Conservation (phyloP, 2,888 invertebrate species). For the Patella pellucida region DNA sequence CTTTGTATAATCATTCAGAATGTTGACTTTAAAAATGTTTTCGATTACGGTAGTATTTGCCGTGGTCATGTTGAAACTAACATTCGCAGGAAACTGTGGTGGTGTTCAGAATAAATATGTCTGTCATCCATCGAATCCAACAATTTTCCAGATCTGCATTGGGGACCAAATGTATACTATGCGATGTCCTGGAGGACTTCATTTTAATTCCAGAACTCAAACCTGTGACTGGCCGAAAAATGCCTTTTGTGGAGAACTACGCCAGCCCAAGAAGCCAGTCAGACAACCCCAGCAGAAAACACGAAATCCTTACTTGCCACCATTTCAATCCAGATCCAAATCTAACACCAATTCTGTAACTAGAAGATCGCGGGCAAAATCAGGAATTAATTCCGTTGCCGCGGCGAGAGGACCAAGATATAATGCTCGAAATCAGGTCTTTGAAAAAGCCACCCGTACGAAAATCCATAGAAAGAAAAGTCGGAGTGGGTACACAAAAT, state of each 20-base stretch:
- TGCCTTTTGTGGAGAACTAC: not conserved
- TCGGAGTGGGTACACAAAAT: not conserved
- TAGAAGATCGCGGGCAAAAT: not conserved
- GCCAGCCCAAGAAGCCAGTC: not conserved
- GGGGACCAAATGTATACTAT: not conserved
- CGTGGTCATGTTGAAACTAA: not conserved
- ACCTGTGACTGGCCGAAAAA: slow-evolving; percentile 10
- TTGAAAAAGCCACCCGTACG: not conserved
- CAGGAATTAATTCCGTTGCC: not conserved
- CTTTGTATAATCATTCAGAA: too few species aligned
- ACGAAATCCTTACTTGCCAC: not conserved
- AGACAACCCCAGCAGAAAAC: not conserved
- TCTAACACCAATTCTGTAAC: not conserved
- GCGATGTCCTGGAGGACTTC: not conserved
- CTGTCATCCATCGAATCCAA: not conserved
- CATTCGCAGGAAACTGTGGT: not conserved
- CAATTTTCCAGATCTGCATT: not conserved
- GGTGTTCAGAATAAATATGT: slow-evolving; percentile 1
- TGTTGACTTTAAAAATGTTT: too few species aligned
- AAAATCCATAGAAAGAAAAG: not conserved
- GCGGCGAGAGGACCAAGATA: not conserved
- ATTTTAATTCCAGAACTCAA: not conserved
- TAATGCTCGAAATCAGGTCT: not conserved
- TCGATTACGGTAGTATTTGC: too few species aligned
- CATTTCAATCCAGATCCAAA: not conserved